Evolutionary conservation across 2,888 invertebrate species (phyloP).

Genomic region (Julus scanicus): DNA sequence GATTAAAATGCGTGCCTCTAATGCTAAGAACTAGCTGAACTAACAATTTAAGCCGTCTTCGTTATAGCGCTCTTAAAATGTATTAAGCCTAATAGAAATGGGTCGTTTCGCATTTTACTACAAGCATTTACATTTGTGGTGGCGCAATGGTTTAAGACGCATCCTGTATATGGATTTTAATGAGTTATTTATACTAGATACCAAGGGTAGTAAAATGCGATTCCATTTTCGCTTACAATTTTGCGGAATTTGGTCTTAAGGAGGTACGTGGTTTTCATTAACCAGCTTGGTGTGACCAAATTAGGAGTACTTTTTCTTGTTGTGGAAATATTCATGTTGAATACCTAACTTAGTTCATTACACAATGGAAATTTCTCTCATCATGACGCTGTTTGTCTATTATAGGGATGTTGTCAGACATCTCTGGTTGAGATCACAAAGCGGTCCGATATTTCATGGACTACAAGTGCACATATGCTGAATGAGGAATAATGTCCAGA

Average conservation of each 20-base stretch:
- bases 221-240: background rate
- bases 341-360: too few species aligned
- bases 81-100: conserved; percentile 17
- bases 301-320: too few species aligned
- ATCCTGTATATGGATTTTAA: background rate
- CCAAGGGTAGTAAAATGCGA: background rate
- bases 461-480: too few species aligned
- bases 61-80: background rate
- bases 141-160: background rate
- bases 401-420: too few species aligned
- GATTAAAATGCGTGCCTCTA: background rate
- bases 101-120: conserved; percentile 9
- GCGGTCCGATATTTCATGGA: too few species aligned
- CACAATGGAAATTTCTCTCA: too few species aligned
- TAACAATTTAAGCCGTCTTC: background rate
- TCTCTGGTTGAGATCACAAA: too few species aligned
- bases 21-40: background rate
- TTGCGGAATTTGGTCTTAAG: background rate
- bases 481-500: too few species aligned
- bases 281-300: background rate
- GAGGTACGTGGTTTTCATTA: background rate
- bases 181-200: background rate
- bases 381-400: too few species aligned
- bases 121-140: background rate
- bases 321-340: too few species aligned